Percentiles rank a stretch among this genome's conserved stretches.
Evolutionary conservation across 2,113 vertebrate species (phyloP).

Genomic region (Vimba vimba): DNA sequence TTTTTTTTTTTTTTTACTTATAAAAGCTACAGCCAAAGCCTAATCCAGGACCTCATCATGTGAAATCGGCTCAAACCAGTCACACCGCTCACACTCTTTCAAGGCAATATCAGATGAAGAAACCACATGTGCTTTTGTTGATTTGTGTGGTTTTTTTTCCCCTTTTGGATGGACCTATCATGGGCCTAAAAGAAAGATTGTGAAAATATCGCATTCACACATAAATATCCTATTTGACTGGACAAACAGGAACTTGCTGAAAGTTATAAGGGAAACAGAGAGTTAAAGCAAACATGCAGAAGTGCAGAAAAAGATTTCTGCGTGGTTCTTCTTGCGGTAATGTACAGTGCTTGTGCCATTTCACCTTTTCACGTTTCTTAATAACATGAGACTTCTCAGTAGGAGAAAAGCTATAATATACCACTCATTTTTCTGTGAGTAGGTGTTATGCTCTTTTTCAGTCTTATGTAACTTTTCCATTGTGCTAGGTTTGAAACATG

Average conservation of each 20-base stretch:
- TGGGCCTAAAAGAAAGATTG: neutral
- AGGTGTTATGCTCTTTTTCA: constrained; percentile 35
- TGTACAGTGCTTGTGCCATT: constrained; percentile 32
- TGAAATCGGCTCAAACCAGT: constrained; percentile 21
- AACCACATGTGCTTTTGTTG: constrained; percentile 15
- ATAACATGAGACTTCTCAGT: constrained; percentile 12
- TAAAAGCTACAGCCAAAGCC: constrained; percentile 80
- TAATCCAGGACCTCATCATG: constrained; percentile 58
- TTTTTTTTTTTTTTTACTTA: constrained; percentile 64
- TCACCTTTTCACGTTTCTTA: constrained; percentile 32
- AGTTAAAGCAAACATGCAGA: neutral
- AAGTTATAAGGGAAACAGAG: neutral
- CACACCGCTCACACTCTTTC: neutral
- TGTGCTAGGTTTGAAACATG: constrained; percentile 27
- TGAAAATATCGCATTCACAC: neutral
- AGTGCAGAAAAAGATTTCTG: neutral
- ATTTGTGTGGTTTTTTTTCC: neutral
- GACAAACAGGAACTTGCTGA: neutral
- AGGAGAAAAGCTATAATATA: constrained; percentile 15
- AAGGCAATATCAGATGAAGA: constrained; percentile 3
- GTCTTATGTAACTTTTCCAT: constrained; percentile 40
- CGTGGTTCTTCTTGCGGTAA: neutral
- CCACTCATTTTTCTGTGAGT: constrained; percentile 16
- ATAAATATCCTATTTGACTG: neutral
- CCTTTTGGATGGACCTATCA: neutral